phyloP scores from a whole-genome alignment of 2,888 invertebrate genomes.

The Iphiclides podalirius region DNA sequence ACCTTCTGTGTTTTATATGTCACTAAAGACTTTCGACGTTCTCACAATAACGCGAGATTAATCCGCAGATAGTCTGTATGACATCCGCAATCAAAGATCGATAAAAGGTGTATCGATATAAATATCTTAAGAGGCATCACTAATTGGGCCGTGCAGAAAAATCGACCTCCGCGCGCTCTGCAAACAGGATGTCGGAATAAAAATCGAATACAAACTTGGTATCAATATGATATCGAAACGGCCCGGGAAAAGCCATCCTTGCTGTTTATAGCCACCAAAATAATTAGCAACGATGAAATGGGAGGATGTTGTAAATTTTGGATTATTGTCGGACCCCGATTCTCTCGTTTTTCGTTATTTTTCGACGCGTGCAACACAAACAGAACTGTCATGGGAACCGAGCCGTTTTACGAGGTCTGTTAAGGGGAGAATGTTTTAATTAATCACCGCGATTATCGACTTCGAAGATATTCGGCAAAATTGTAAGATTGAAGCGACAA shows the following conservation, averaged over 20 bases:
- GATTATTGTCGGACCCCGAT: background rate
- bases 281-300: slow-evolving; percentile 2
- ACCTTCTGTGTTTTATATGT: too few relatives aligned
- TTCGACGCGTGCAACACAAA: background rate
- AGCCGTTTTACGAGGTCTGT: background rate
- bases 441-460: background rate
- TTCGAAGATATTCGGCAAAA: background rate
- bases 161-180: background rate
- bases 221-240: slow-evolving; percentile 4
- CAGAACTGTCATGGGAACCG: background rate
- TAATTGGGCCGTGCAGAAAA: background rate
- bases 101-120: background rate
- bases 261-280: background rate
- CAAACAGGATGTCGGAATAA: slow-evolving; percentile 17
- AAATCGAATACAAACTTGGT: slow-evolving; percentile 1
- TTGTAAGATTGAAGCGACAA: background rate
- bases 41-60: background rate
- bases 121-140: background rate
- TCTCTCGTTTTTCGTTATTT: background rate
- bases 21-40: too few relatives aligned
- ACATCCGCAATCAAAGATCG: background rate
- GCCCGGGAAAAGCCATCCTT: background rate
- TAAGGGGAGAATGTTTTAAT: background rate
- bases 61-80: background rate
- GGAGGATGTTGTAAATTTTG: slow-evolving; percentile 8